Conservation (phyloP, 1,140 invertebrate species). For the Nautilus pompilius region DNA sequence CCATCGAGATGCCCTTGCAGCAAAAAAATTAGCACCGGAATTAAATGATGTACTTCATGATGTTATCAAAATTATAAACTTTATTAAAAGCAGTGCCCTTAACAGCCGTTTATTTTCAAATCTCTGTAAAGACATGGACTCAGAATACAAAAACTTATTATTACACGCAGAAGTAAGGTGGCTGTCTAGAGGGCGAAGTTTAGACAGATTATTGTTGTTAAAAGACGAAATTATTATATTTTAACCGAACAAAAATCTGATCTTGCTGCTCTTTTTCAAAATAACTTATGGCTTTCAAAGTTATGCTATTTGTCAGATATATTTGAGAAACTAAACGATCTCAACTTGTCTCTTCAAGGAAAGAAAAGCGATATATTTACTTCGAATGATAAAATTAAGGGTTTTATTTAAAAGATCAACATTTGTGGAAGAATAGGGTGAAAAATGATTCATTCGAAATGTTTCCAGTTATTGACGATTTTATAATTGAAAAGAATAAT, state of each 20-base stretch:
- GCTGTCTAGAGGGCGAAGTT: background rate
- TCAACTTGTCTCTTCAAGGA: constrained; percentile 3
- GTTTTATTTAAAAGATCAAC: constrained; percentile 4
- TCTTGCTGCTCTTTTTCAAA: background rate
- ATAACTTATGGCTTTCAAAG: background rate
- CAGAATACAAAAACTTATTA: background rate
- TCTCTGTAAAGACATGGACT: background rate
- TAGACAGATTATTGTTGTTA: background rate
- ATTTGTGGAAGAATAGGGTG: background rate
- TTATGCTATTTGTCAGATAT: constrained; percentile 1
- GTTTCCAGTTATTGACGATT: background rate
- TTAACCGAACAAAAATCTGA: background rate
- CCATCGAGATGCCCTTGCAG: background rate
- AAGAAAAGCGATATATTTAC: background rate
- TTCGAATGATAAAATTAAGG: background rate
- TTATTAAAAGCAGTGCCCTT: background rate
- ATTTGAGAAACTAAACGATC: background rate
- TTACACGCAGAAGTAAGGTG: background rate
- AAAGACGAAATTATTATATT: background rate
- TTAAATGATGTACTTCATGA: background rate
- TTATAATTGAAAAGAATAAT: background rate
- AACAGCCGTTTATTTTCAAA: background rate
- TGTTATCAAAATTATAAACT: constrained; percentile 1
- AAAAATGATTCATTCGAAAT: background rate
- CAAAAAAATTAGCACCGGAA: constrained; percentile 2